These are phyloP conservation scores for Luidia sarsii DNA, from an alignment of 53 echinoderm and acorn worm species.

Conservation along the genomic window DNA sequence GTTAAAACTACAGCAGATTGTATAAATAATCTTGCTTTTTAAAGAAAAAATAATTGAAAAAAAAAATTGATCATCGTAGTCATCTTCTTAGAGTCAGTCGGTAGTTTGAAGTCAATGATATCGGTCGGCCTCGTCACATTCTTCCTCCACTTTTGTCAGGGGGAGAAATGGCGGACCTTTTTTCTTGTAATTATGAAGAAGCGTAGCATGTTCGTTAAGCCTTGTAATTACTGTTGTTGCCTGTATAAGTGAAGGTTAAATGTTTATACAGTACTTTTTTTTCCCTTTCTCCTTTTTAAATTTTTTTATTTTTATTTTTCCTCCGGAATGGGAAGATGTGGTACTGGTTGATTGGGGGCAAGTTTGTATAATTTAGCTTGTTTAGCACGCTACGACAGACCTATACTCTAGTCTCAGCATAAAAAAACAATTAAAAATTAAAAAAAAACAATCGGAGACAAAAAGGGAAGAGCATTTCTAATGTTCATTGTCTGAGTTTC, in stretches of 20 bases:
- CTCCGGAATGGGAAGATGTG: not conserved
- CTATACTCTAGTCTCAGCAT: no score
- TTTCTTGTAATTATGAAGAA: constrained; percentile 11
- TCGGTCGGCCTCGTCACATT: not conserved
- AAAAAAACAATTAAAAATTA: no score
- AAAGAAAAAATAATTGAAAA: not conserved
- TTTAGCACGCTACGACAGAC: not conserved
- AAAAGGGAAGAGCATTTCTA: no score
- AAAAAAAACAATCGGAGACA: no score
- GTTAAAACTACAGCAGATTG: constrained; percentile 49
- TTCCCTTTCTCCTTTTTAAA: no score
- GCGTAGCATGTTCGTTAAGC: constrained; percentile 35
- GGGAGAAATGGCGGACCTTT: not conserved
- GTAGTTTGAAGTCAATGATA: not conserved
- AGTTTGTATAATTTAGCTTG: constrained; percentile 24
- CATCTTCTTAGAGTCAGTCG: no score
- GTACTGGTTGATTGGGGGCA: not conserved
- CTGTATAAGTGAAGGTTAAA: constrained; percentile 18
- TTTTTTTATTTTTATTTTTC: no score
- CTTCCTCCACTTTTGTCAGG: not conserved
- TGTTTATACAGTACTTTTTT: constrained; percentile 40
- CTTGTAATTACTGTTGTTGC: constrained; percentile 37
- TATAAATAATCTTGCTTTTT: constrained; percentile 48
- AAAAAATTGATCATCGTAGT: no score
- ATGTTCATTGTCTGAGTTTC: no score